Evolutionary conservation across 2,888 invertebrate species (phyloP).

Genomic region (Nephrotoma appendiculata): DNA sequence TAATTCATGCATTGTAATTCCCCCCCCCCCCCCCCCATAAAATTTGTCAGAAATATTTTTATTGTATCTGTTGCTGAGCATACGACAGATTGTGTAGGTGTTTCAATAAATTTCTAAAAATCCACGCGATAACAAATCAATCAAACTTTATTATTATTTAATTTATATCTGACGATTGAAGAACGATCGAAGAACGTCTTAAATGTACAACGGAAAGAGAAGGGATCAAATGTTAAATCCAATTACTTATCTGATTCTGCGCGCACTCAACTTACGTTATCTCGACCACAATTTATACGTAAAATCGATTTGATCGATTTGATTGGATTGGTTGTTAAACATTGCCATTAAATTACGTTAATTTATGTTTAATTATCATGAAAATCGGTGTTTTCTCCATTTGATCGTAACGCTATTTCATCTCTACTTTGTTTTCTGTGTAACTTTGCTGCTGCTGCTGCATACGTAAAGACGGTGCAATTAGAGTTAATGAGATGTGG

Average conservation of each 20-base stretch:
- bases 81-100: background rate
- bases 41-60: background rate
- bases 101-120: background rate
- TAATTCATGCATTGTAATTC: background rate
- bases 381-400: background rate
- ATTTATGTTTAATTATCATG: background rate
- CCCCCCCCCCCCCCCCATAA: background rate
- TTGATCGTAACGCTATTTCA: background rate
- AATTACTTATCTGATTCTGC: background rate
- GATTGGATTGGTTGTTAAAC: background rate
- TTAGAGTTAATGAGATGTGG: background rate
- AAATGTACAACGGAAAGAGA: background rate
- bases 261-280: too few relatives aligned
- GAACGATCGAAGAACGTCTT: background rate
- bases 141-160: background rate
- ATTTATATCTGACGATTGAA: background rate
- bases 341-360: background rate
- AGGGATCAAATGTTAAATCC: background rate
- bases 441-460: too few relatives aligned
- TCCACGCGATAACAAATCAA: background rate
- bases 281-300: background rate
- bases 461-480: background rate
- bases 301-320: background rate
- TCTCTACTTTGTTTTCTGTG: background rate
- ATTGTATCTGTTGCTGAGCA: background rate